Evolutionary conservation across 2,888 invertebrate species (phyloP).

Genomic region (Metopia argyrocephala): DNA sequence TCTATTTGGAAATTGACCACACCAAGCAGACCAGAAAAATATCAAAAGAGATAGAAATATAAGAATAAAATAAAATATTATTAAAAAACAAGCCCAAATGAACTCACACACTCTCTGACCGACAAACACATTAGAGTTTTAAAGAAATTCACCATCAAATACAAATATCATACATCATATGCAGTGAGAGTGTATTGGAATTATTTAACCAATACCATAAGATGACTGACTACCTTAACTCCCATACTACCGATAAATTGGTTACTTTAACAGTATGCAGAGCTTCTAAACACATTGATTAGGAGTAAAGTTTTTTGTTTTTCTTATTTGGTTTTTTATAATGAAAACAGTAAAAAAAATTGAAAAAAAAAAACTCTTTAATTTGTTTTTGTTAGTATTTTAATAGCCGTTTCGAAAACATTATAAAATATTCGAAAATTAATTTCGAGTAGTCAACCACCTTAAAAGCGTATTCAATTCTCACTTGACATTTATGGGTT

Average conservation of each 20-base stretch:
- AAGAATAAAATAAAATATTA: conserved; percentile 45
- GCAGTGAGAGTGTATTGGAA: not conserved
- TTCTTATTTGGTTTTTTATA: not conserved
- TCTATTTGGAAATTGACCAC: conserved; percentile 40
- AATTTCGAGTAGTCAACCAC: conserved; percentile 65
- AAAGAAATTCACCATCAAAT: not conserved
- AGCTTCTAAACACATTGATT: conserved; percentile 70
- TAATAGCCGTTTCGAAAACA: conserved; percentile 69
- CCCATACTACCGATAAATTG: too few species aligned
- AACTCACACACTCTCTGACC: not conserved
- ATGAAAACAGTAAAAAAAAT: conserved; percentile 72
- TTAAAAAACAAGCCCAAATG: conserved; percentile 64
- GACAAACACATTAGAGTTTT: not conserved
- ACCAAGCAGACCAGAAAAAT: conserved; percentile 56
- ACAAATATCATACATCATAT: not conserved
- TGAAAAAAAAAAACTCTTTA: conserved; percentile 69
- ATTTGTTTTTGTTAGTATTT: conserved; percentile 47
- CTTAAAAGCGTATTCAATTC: conserved; percentile 5
- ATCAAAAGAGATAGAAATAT: conserved; percentile 53
- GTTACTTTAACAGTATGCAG: too few species aligned
- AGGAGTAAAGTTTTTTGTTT: not conserved
- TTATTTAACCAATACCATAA: not conserved
- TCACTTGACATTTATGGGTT: conserved; percentile 43
- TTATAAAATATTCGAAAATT: conserved; percentile 69
- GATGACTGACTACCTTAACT: too few species aligned